phyloP scores from a whole-genome alignment of 2,113 vertebrate genomes.

The Pomatostomus ruficeps region DNA sequence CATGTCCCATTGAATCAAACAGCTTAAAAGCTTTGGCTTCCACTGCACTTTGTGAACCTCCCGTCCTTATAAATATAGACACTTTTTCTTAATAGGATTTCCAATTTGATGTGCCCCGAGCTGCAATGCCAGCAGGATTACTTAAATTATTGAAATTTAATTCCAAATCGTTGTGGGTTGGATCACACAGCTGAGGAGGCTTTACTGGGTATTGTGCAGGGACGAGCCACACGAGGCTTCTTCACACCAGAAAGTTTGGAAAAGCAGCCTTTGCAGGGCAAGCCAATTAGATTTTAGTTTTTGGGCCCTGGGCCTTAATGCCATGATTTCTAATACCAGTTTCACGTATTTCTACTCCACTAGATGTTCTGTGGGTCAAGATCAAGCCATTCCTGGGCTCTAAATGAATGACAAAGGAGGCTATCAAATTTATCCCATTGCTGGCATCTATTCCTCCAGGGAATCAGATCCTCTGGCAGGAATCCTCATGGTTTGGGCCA shows the following conservation, averaged over 20 bases:
- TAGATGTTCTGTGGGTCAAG: background rate
- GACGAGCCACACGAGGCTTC: background rate
- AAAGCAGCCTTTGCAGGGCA: background rate
- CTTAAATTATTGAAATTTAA: constrained; percentile 6
- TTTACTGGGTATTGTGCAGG: background rate
- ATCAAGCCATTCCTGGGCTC: background rate
- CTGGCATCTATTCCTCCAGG: background rate
- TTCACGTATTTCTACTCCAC: background rate
- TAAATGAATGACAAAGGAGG: background rate
- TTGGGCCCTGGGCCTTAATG: background rate
- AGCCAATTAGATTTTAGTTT: background rate
- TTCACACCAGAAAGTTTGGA: background rate
- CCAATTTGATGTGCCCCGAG: background rate
- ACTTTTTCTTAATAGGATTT: constrained; percentile 1
- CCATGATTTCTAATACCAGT: background rate
- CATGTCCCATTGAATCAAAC: background rate
- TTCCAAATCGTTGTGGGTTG: constrained; percentile 2
- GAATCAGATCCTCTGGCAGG: background rate
- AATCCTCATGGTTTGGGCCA: background rate
- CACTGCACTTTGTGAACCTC: background rate
- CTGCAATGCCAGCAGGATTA: constrained; percentile 5
- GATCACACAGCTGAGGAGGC: background rate
- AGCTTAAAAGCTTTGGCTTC: constrained; percentile 7
- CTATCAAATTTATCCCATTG: background rate
- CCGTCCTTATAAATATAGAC: background rate